Conservation (phyloP, 2,888 invertebrate species). For the Cabera pusaria region DNA sequence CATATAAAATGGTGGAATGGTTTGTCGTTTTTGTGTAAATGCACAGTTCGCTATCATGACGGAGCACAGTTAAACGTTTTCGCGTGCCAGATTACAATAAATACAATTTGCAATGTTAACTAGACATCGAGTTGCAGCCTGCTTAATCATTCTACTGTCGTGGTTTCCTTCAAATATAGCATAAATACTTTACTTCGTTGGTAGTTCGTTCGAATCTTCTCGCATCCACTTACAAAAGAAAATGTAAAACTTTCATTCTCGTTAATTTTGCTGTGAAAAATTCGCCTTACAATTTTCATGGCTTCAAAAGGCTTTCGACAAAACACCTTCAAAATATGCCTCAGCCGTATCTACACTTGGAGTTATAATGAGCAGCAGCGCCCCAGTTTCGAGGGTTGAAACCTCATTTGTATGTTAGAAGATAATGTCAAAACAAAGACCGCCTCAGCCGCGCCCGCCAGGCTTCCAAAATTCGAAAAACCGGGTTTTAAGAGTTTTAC, state of each 20-base stretch:
- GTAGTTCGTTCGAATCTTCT: too few relatives aligned
- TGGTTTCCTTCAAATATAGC: too few relatives aligned
- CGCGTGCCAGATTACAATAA: slow-evolving; percentile 7
- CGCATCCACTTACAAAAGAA: slow-evolving; percentile 3
- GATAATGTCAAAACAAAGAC: slow-evolving; percentile 34
- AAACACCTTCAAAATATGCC: slow-evolving; percentile 21
- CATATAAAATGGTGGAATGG: slow-evolving; percentile 8
- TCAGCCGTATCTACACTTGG: slow-evolving; percentile 16
- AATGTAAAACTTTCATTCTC: slow-evolving; percentile 11
- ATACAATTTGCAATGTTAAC: slow-evolving; percentile 9
- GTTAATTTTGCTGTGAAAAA: slow-evolving; percentile 20
- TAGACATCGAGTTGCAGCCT: background rate
- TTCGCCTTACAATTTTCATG: slow-evolving; percentile 10
- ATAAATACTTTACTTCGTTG: too few relatives aligned
- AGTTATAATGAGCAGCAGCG: slow-evolving; percentile 28
- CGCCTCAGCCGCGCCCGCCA: slow-evolving; percentile 12
- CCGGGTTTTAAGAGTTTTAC: slow-evolving; percentile 13
- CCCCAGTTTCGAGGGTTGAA: slow-evolving; percentile 23
- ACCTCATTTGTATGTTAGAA: slow-evolving; percentile 33
- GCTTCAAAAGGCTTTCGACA: slow-evolving; percentile 19
- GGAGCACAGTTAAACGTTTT: slow-evolving; percentile 1
- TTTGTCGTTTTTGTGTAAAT: slow-evolving; percentile 3
- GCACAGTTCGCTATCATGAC: slow-evolving; percentile 1
- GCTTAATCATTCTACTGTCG: slow-evolving; percentile 1
- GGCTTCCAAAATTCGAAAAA: slow-evolving; percentile 14